Percentiles rank a stretch among this genome's conserved stretches.
Conservation (phyloP, 2,113 vertebrate species). For the Vimba vimba region DNA sequence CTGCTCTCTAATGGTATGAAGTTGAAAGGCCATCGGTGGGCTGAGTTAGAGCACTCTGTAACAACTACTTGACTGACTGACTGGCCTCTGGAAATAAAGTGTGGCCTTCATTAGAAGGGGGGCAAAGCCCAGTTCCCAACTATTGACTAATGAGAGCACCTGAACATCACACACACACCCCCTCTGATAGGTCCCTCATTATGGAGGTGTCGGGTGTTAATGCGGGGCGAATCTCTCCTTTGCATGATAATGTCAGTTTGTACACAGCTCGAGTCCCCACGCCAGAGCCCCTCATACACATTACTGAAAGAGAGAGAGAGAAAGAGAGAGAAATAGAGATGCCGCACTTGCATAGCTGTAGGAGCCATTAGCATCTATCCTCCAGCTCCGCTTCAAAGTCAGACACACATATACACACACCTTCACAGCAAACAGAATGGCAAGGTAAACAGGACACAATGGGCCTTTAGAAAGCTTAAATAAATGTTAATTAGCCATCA, state of each 20-base stretch:
- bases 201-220: conserved; percentile 54
- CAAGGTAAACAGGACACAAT: conserved; percentile 46
- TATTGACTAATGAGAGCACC: conserved; percentile 54
- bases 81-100: conserved; percentile 25
- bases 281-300: conserved; percentile 41
- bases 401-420: conserved; percentile 19
- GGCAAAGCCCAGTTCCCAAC: conserved; percentile 9
- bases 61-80: conserved; percentile 25
- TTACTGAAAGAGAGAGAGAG: conserved; percentile 29
- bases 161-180: not conserved
- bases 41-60: not conserved
- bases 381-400: not conserved
- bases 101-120: conserved; percentile 19
- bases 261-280: conserved; percentile 48
- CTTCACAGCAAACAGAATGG: conserved; percentile 40
- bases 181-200: conserved; percentile 55
- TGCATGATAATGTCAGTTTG: conserved; percentile 53
- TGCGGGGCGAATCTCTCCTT: conserved; percentile 46
- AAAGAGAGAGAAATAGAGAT: not conserved
- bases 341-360: not conserved
- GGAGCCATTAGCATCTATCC: not conserved
- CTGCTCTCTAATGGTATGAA: conserved; percentile 16
- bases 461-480: conserved; percentile 57
- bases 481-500: conserved; percentile 64
- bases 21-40: conserved; percentile 23